Conservation (phyloP, 1,140 invertebrate genomes). For the Drosophila murphyi region DNA sequence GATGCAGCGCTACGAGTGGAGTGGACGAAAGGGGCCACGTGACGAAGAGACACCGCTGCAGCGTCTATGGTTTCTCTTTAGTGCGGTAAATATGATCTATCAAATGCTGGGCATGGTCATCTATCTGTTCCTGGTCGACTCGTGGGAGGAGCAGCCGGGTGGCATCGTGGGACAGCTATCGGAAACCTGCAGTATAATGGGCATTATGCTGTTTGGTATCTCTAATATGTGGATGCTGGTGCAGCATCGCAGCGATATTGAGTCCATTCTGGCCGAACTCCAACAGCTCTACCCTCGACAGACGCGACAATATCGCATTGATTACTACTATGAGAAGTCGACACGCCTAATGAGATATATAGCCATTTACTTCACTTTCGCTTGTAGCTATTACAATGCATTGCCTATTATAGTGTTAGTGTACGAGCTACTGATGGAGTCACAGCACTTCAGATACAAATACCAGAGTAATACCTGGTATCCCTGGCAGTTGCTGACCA, state of each 20-base stretch:
- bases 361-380: constrained; percentile 49
- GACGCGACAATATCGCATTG: constrained; percentile 31
- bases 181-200: constrained; percentile 62
- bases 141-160: neutral
- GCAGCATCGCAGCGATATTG: constrained; percentile 41
- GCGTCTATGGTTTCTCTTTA: constrained; percentile 41
- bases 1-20: constrained; percentile 42
- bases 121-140: constrained; percentile 41
- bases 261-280: constrained; percentile 50
- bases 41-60: neutral
- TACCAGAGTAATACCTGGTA: constrained; percentile 75
- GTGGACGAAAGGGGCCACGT: constrained; percentile 1
- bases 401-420: constrained; percentile 49
- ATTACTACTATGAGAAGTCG: constrained; percentile 47
- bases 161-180: constrained; percentile 46
- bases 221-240: constrained; percentile 56
- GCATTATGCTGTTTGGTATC: constrained; percentile 45
- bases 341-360: constrained; percentile 48
- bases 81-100: constrained; percentile 46
- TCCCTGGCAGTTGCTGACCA: constrained; percentile 54
- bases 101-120: constrained; percentile 65
- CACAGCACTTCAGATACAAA: constrained; percentile 35
- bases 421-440: constrained; percentile 43
- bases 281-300: constrained; percentile 49
- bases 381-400: constrained; percentile 58